Evolutionary conservation across 2,113 vertebrate genomes (phyloP).

Genomic region (Nyctibius bracteatus): DNA sequence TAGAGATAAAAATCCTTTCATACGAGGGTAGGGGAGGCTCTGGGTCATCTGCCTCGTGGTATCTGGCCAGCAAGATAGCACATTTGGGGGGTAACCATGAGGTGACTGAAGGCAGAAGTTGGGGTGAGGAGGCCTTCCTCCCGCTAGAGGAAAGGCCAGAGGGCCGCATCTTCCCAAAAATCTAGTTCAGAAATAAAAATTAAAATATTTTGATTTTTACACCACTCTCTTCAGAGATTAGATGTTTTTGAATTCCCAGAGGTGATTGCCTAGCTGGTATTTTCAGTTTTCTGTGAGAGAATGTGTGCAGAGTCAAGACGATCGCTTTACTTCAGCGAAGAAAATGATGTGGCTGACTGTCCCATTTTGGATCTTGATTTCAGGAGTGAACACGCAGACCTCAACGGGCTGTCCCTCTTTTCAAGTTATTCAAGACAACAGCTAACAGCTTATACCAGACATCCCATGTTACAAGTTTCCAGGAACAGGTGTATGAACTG

Average conservation of each 20-base stretch:
- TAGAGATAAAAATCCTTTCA: background rate
- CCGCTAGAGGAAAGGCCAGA: fast-evolving
- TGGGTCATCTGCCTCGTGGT: fast-evolving
- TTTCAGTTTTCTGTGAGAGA: background rate
- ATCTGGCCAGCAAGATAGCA: background rate
- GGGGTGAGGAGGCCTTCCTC: background rate
- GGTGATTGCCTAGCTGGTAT: too few species aligned
- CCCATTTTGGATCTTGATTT: background rate
- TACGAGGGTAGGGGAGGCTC: fast-evolving
- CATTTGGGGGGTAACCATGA: fast-evolving
- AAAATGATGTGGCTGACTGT: background rate
- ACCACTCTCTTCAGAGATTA: fast-evolving
- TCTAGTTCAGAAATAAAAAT: background rate
- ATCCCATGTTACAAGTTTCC: background rate
- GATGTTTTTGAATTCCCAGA: background rate
- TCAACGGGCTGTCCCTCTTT: background rate
- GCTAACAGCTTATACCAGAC: background rate
- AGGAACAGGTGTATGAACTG: background rate
- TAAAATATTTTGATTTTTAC: background rate
- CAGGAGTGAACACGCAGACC: fast-evolving
- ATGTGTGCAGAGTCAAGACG: fast-evolving
- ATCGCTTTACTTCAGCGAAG: background rate
- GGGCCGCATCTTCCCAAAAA: background rate
- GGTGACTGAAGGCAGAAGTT: background rate
- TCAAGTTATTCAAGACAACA: background rate